These are phyloP conservation scores for Synodontis membranacea DNA, from an alignment of 2,113 vertebrate genomes.

Conservation along the genomic window DNA sequence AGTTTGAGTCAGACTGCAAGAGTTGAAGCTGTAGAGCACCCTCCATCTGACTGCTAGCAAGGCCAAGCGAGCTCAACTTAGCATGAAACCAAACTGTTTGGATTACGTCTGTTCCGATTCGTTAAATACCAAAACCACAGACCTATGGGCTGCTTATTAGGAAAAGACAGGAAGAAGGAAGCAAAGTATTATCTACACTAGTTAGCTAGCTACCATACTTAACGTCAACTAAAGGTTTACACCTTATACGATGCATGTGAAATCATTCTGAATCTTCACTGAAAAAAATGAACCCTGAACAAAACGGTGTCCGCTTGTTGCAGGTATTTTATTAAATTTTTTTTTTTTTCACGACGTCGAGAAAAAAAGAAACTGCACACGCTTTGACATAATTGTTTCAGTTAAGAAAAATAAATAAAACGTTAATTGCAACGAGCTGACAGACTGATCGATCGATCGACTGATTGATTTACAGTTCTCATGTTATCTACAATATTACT, in stretches of 20 bases:
- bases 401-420: neutral
- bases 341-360: no score
- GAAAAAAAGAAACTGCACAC: no score
- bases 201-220: neutral
- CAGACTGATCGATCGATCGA: no score
- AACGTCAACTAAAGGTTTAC: neutral
- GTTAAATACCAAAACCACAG: neutral
- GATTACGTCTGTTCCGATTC: neutral
- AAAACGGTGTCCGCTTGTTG: neutral
- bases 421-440: neutral
- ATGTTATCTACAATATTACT: neutral
- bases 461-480: neutral
- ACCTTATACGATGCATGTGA: neutral
- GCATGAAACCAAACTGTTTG: neutral
- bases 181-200: neutral
- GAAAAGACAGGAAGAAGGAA: neutral
- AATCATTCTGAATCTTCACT: neutral
- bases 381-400: neutral
- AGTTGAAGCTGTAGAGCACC: slow-evolving; percentile 9
- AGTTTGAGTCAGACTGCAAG: slow-evolving; percentile 24
- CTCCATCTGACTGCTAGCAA: neutral
- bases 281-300: neutral
- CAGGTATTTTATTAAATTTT: no score
- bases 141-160: neutral
- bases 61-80: neutral